Percentiles rank a stretch among this genome's conserved stretches.
Conservation (phyloP, 1,140 invertebrate species). For the Drosophila leontia region DNA sequence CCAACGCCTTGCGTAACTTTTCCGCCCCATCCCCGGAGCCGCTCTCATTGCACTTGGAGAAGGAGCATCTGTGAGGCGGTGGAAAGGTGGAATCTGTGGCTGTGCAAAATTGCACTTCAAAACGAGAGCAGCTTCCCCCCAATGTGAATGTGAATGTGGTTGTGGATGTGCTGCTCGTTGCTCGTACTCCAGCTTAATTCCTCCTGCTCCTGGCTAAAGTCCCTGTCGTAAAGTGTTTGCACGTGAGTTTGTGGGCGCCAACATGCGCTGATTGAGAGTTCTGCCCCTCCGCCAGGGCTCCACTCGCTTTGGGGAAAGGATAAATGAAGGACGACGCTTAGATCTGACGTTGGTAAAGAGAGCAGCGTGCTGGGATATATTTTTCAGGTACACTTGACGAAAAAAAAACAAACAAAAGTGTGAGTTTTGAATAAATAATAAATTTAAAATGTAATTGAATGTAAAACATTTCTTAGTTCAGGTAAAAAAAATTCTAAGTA, state of each 20-base stretch:
- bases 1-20: slow-evolving; percentile 29
- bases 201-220: slow-evolving; percentile 25
- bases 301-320: slow-evolving; percentile 58
- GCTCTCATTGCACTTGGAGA: slow-evolving; percentile 58
- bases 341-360: slow-evolving; percentile 58
- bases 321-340: slow-evolving; percentile 81
- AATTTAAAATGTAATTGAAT: too few species aligned
- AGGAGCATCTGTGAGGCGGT: slow-evolving; percentile 45
- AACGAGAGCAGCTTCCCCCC: slow-evolving; percentile 47
- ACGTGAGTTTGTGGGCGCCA: slow-evolving; percentile 78
- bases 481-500: not conserved
- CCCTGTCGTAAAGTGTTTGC: slow-evolving; percentile 77
- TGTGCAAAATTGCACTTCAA: slow-evolving; percentile 78
- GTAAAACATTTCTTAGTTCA: not conserved
- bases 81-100: slow-evolving; percentile 64
- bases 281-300: slow-evolving; percentile 27
- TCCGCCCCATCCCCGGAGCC: slow-evolving; percentile 8
- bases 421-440: not conserved
- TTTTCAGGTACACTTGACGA: slow-evolving; percentile 12
- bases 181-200: slow-evolving; percentile 16
- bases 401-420: not conserved
- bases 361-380: slow-evolving; percentile 36
- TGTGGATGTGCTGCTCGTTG: slow-evolving; percentile 12
- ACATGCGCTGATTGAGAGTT: slow-evolving; percentile 81
- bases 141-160: slow-evolving; percentile 1